These are phyloP conservation scores for Acipenser transmontanus DNA, from an alignment of 2,797 vertebrate genomes.

Conservation along the genomic window DNA sequence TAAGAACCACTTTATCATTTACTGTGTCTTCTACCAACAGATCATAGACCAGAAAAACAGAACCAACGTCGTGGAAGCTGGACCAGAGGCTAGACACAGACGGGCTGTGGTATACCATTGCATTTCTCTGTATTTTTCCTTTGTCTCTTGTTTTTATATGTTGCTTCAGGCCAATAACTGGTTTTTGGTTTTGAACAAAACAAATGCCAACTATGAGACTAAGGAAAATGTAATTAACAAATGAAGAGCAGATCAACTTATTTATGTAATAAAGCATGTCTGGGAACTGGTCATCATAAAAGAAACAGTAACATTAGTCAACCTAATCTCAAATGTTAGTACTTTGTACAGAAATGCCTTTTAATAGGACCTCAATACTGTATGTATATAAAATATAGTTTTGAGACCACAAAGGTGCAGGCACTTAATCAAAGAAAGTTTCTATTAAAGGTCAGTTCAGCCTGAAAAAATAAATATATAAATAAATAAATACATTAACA, in stretches of 20 bases:
- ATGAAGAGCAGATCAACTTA: not conserved
- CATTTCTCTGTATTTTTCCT: not conserved
- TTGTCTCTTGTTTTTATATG: not conserved
- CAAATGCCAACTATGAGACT: not conserved
- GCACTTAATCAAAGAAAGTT: too few relatives aligned
- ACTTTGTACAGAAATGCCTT: too few relatives aligned
- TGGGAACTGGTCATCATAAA: not conserved
- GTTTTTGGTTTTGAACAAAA: not conserved
- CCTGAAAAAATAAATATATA: too few relatives aligned
- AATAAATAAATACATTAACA: too few relatives aligned
- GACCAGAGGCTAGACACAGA: not conserved
- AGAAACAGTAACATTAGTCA: too few relatives aligned
- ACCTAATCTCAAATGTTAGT: too few relatives aligned
- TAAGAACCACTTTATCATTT: not conserved
- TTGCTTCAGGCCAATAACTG: not conserved
- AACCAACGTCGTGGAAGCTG: constrained; percentile 5
- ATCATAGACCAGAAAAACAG: constrained; percentile 9
- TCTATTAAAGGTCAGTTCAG: too few relatives aligned
- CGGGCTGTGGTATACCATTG: not conserved
- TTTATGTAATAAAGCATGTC: not conserved
- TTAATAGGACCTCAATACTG: too few relatives aligned
- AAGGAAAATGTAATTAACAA: not conserved
- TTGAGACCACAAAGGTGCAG: too few relatives aligned
- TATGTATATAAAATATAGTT: too few relatives aligned
- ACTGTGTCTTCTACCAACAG: not conserved